Percentiles rank a stretch among this genome's conserved stretches.
phyloP scores from a whole-genome alignment of 2,113 vertebrate species.

The Misgurnus mizolepis region DNA sequence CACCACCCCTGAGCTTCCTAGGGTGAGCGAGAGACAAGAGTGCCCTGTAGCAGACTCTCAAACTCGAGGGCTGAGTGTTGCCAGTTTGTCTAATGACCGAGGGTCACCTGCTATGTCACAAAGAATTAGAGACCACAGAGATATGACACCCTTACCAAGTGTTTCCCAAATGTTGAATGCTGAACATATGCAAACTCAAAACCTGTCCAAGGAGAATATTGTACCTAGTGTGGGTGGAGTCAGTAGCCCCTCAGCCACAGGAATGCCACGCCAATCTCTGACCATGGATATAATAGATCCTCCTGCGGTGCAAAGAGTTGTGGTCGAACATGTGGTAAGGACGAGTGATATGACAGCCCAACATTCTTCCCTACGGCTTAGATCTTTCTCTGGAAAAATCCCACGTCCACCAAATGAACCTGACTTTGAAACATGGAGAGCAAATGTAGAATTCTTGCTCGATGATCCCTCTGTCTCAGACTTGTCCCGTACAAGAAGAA shows the following conservation, averaged over 20 bases:
- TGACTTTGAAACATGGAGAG: not conserved
- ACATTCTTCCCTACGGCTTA: not conserved
- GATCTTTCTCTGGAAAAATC: conserved; percentile 6
- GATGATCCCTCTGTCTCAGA: not conserved
- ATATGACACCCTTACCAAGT: too few relatives aligned
- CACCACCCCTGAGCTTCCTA: too few relatives aligned
- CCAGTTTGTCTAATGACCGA: too few relatives aligned
- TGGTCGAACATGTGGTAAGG: not conserved
- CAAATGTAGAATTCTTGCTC: not conserved
- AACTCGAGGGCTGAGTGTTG: too few relatives aligned
- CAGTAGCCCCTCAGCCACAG: not conserved
- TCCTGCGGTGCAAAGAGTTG: not conserved
- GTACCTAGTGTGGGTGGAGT: not conserved
- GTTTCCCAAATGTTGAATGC: not conserved
- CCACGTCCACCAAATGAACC: not conserved
- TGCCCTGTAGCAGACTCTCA: too few relatives aligned
- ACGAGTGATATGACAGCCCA: conserved; percentile 7
- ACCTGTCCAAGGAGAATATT: conserved; percentile 1
- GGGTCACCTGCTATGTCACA: too few relatives aligned
- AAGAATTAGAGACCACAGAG: too few relatives aligned
- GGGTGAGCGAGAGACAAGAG: too few relatives aligned
- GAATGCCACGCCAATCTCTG: not conserved
- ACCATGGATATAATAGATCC: not conserved
- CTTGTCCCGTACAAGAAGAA: not conserved
- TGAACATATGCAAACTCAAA: not conserved